A percentile compares a stretch with the other conserved stretches of the same genome.
These are phyloP conservation scores for Protula sp. DNA, from an alignment of 2,888 invertebrate genomes.

Conservation along the genomic window DNA sequence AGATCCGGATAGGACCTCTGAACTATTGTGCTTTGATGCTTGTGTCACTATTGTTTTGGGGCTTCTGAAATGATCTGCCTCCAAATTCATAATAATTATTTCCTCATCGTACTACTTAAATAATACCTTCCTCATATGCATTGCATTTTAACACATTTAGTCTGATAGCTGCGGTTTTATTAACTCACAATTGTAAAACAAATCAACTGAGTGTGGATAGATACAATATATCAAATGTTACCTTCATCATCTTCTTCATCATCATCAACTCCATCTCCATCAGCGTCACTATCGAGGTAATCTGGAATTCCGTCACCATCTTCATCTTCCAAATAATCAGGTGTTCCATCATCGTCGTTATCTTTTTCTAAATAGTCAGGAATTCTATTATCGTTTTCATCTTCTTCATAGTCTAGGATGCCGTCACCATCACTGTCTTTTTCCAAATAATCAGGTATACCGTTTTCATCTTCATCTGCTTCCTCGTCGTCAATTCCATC, in stretches of 20 bases:
- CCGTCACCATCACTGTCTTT: conserved; percentile 33
- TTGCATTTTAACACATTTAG: too few species aligned
- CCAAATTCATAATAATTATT: too few species aligned
- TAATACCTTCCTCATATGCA: too few species aligned
- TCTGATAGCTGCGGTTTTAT: too few species aligned
- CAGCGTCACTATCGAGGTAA: conserved; percentile 18
- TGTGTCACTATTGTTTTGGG: too few species aligned
- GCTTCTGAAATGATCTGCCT: too few species aligned
- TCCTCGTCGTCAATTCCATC: conserved; percentile 14
- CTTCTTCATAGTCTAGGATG: conserved; percentile 23
- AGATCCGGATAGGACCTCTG: too few species aligned
- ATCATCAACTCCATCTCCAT: conserved; percentile 45
- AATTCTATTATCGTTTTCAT: conserved; percentile 37
- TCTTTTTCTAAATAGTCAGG: conserved; percentile 23
- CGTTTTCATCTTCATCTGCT: conserved; percentile 20
- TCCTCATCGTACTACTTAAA: too few species aligned
- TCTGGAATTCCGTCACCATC: conserved; percentile 29
- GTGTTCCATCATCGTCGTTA: conserved; percentile 34
- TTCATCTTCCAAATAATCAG: conserved; percentile 20
- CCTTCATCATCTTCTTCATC: conserved; percentile 32
- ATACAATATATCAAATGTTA: too few species aligned
- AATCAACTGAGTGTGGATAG: too few species aligned
- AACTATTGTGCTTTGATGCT: too few species aligned
- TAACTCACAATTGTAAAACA: too few species aligned
- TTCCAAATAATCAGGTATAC: conserved; percentile 19